Base-by-base conservation (phyloP, 2,888 invertebrate species). In the Macrosiphum euphorbiae region DNA sequence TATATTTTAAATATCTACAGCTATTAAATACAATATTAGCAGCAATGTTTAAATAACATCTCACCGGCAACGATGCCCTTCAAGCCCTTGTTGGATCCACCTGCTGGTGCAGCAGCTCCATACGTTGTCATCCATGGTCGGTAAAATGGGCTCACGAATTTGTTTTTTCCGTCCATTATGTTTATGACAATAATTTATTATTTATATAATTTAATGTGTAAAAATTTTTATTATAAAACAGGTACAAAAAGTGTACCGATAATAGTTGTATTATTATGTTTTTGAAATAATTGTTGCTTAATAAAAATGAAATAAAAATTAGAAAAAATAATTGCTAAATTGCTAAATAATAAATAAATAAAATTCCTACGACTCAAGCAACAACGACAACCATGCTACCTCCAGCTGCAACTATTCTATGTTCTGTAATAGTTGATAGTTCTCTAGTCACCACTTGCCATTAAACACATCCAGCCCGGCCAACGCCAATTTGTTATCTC, bases 51-150 rank as follows among this genome's bases (percentile, higher is more conserved):
- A 28, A 86, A 50, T 88, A n/a, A 88, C 10, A 35, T 35, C 94
- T 93, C 94, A 95, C 95, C 95, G 88, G 98, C 99, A 94, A 99
- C 97, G 95, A 99, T 98, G 95, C 99, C 99, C 96, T 99, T 99
- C 78, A 99, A 95, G 28, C 98, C 98, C 95, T 97, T 97, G 94
- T 96, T 95, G 26, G 95, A 95, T 88, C 97, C 96, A 24, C 95
- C 95, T 86, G 96, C 97, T 90, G 97, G 97, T 94, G 97, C 97
- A 94, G 98, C 97, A 95, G 97, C 97, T 85, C 97, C 97, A 95
- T 96, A 96, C 94, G 97, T 96, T 84, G 96, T 95, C 97, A 98
- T 97, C 98, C 98, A 98, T 95, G 97, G 97, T 95, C 98, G 94
- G 55, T 94, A 92, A 92, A 95, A 95, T 26, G 95, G 95, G 94